Percentiles rank a stretch among this genome's conserved stretches.
Conservation (phyloP, 2,797 vertebrate genomes). For the Pelochelys cantorii region DNA sequence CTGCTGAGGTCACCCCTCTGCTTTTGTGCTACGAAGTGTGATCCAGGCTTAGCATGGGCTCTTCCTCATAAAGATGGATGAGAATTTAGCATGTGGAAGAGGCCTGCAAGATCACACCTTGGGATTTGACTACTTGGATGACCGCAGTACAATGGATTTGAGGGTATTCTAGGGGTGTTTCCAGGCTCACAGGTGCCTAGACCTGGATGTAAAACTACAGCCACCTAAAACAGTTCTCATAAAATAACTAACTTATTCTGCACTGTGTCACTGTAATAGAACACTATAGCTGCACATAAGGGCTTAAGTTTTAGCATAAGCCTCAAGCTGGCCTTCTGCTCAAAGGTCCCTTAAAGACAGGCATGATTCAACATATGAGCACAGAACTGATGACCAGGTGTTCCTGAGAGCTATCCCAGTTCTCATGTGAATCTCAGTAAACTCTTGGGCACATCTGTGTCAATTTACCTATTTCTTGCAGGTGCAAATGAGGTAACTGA, state of each 20-base stretch:
- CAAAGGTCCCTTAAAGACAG: too few species aligned
- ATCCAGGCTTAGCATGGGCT: neutral
- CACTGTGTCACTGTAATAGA: neutral
- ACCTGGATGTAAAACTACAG: too few species aligned
- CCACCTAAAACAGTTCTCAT: neutral
- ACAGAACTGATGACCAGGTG: too few species aligned
- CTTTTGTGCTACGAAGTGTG: neutral
- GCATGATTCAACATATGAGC: too few species aligned
- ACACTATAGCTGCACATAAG: neutral
- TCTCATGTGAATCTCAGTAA: too few species aligned
- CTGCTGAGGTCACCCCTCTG: neutral
- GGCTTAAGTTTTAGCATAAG: neutral
- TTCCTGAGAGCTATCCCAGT: too few species aligned
- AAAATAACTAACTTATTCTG: neutral
- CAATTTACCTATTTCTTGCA: too few species aligned
- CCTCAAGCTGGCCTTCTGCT: neutral
- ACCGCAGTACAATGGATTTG: neutral
- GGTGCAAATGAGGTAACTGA: too few species aligned
- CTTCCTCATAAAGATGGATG: neutral
- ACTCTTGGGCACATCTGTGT: too few species aligned
- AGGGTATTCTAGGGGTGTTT: neutral
- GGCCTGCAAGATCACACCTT: neutral
- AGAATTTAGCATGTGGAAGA: neutral
- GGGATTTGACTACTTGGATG: neutral
- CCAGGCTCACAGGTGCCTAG: neutral